Base-by-base conservation (phyloP, 2,113 vertebrate genomes). In the Edolisoma coerulescens region DNA sequence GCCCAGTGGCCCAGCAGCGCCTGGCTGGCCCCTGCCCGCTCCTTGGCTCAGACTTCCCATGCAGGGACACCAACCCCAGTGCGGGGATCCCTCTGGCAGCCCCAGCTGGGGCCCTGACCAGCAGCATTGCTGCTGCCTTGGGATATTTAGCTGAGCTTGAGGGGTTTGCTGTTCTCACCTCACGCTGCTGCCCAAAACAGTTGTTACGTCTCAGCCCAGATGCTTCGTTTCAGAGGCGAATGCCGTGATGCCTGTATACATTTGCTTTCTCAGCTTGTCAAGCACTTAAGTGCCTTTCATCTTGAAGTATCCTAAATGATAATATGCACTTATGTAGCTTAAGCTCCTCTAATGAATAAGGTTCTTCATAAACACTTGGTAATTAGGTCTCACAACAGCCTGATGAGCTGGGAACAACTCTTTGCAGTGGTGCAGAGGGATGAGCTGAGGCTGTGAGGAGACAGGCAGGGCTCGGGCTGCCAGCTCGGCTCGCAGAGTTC, bases 231-330 rank as follows among this genome's bases (percentile, higher is more conserved):
- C 96, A 94, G 85, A 90, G 52, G 88, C 15, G 1, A 95, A 78
- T 5, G 23, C 52, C 0, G 0, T 22, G 64, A 71, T 81, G 84
- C 76, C 65, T 92, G 92, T 93, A 78, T 92, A 95, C 83, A 84
- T 96, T 94, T 92, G 56, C 90, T 93, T 92, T 95, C 96, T 84
- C 90, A 30, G 93, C 93, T 94, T 96, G 95, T 97, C 93, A 94
- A 87, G 90, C 80, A 89, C 92, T 96, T 97, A 96, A 97, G 95
- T 93, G 93, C 93, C 90, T 96, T 97, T 96, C 90, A 95, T 96
- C 96, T 90, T 96, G 93, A 95, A 96, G 96, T 92, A 96, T 92
- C 93, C 88, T 95, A 94, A 92, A 78, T 45, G 86, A 93, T 96
- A 93, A 96, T 94, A 86, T 57, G 90, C 92, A 94, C 93, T 97